A percentile compares a stretch with the other conserved stretches of the same genome.
phyloP scores from a whole-genome alignment of 1,140 invertebrate species.

The Trachymyrmex cornetzi region DNA sequence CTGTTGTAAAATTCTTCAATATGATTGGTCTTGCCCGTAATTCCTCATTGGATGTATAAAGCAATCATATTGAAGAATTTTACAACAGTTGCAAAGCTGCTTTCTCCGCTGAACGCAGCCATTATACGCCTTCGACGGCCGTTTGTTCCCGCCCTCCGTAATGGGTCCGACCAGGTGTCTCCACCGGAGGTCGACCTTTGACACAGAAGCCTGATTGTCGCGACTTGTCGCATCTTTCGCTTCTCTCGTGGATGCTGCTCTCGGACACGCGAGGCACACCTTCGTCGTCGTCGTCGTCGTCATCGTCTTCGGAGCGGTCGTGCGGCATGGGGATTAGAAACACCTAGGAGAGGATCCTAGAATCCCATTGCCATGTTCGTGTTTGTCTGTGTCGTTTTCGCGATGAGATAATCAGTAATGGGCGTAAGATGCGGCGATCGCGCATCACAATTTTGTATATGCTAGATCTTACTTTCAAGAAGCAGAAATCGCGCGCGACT shows the following conservation, averaged over 20 bases:
- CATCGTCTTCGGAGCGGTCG: slow-evolving; percentile 23
- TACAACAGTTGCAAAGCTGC: no score
- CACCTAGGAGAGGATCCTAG: slow-evolving; percentile 33
- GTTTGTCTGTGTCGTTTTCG: not conserved
- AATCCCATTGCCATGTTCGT: slow-evolving; percentile 58
- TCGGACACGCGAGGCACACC: slow-evolving; percentile 14
- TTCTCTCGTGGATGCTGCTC: slow-evolving; percentile 56
- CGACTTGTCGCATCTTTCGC: slow-evolving; percentile 42
- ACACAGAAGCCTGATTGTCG: slow-evolving; percentile 31
- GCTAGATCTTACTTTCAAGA: not conserved
- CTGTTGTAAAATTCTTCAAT: no score
- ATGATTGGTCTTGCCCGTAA: no score
- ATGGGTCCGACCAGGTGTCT: not conserved
- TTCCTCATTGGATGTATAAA: no score
- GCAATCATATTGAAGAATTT: no score
- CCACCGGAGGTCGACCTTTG: not conserved
- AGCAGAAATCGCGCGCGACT: no score
- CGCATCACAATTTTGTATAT: not conserved
- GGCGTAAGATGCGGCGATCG: not conserved
- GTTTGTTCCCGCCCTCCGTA: slow-evolving; percentile 51
- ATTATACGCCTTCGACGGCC: slow-evolving; percentile 15
- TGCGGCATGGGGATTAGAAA: slow-evolving; percentile 37
- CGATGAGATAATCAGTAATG: not conserved
- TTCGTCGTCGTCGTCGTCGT: not conserved
- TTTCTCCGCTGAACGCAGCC: no score